Conservation (phyloP, 2,797 vertebrate genomes). For the Syndactyla subalaris region DNA sequence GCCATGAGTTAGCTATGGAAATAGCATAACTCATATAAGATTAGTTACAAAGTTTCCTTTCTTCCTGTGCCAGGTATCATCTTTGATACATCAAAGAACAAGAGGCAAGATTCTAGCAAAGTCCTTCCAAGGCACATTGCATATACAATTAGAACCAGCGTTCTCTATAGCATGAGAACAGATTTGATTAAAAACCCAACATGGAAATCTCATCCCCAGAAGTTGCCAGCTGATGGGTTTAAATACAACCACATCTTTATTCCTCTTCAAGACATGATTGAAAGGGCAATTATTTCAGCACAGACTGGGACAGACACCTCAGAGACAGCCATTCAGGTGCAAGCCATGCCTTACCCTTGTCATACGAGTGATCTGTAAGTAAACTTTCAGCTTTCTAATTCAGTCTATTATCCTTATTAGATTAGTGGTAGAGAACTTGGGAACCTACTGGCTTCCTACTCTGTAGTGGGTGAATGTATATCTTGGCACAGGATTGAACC, state of each 20-base stretch:
- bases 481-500: neutral
- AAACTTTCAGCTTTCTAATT: neutral
- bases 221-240: constrained; percentile 69
- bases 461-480: neutral
- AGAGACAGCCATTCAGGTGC: constrained; percentile 52
- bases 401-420: neutral
- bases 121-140: constrained; percentile 57
- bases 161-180: constrained; percentile 76
- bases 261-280: constrained; percentile 80
- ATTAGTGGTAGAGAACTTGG: neutral
- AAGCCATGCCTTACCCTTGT: constrained; percentile 78
- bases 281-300: constrained; percentile 71
- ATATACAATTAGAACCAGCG: constrained; percentile 75
- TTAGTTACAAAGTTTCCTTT: neutral
- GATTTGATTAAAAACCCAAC: constrained; percentile 70
- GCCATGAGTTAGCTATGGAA: neutral
- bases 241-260: constrained; percentile 78
- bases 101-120: neutral
- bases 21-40: neutral
- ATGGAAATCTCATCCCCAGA: constrained; percentile 78
- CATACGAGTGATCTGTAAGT: constrained; percentile 79
- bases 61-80: constrained; percentile 64
- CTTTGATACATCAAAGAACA: constrained; percentile 30
- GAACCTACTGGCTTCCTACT: neutral
- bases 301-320: constrained; percentile 60